Evolutionary conservation across 2,888 invertebrate species (phyloP).

Genomic region (Pristionchus maxplancki): DNA sequence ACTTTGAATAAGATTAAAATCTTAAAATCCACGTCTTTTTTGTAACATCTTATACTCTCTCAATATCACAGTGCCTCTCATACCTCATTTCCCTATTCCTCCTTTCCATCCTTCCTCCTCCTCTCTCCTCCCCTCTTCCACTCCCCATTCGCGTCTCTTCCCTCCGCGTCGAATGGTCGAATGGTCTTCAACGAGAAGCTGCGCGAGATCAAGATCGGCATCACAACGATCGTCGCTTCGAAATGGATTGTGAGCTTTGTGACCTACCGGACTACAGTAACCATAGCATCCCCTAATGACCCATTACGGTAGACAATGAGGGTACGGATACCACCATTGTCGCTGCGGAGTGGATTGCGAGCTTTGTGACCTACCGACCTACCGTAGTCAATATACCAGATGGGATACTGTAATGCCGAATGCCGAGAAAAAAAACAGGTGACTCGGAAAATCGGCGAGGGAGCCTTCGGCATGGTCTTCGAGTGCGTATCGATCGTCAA

Average conservation of each 20-base stretch:
- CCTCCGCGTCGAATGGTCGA: background rate
- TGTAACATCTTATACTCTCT: no score
- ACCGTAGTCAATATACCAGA: background rate
- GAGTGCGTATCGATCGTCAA: background rate
- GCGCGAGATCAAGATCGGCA: slow-evolving; percentile 39
- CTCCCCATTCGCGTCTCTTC: background rate
- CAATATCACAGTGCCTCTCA: no score
- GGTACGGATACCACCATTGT: no score
- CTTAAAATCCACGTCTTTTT: no score
- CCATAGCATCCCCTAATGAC: no score
- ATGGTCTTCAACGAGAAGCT: slow-evolving; percentile 49
- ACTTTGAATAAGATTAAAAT: no score
- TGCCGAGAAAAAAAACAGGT: no score
- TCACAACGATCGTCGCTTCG: background rate
- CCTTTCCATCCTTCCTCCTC: background rate
- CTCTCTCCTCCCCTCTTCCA: background rate
- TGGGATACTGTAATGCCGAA: no score
- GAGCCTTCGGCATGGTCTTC: slow-evolving; percentile 46
- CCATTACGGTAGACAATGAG: no score
- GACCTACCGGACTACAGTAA: background rate
- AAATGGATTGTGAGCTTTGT: slow-evolving; percentile 26
- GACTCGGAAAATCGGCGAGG: slow-evolving; percentile 40
- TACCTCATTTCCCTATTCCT: background rate
- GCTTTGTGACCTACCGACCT: no score
- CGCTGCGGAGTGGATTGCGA: no score